These are phyloP conservation scores for Pseudachorutes palmiensis DNA, from an alignment of 1,140 invertebrate genomes.

Conservation along the genomic window DNA sequence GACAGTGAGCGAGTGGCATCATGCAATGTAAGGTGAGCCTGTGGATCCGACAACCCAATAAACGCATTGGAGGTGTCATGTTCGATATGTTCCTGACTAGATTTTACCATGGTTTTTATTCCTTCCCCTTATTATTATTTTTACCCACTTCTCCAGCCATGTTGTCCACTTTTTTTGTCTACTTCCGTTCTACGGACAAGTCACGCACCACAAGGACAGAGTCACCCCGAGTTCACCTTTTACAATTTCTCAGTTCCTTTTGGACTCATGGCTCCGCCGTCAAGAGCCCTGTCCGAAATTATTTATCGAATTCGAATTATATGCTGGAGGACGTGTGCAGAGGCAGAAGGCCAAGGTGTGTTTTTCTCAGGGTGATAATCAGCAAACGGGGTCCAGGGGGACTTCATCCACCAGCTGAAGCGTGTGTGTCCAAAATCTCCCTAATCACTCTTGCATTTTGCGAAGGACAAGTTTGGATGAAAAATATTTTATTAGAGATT, in stretches of 20 bases:
- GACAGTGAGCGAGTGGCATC: no score
- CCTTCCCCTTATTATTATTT: conserved; percentile 4
- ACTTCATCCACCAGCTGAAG: no score
- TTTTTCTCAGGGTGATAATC: background rate
- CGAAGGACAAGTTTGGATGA: no score
- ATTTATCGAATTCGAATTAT: conserved; percentile 11
- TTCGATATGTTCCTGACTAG: conserved; percentile 28
- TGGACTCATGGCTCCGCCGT: conserved; percentile 1
- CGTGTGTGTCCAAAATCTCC: no score
- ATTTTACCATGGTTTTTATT: conserved; percentile 21
- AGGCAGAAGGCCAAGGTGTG: background rate
- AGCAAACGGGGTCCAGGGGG: background rate
- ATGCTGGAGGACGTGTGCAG: background rate
- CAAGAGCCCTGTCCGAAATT: background rate
- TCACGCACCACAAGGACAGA: conserved; percentile 26
- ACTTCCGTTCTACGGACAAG: conserved; percentile 34
- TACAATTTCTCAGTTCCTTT: conserved; percentile 10
- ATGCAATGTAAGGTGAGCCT: conserved; percentile 7
- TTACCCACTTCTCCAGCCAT: conserved; percentile 23
- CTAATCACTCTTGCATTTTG: no score
- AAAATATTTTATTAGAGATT: background rate
- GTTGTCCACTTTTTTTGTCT: conserved; percentile 31
- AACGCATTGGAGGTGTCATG: conserved; percentile 34
- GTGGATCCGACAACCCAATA: conserved; percentile 28
- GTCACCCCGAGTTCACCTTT: conserved; percentile 20